Evolutionary conservation across 1,140 invertebrate genomes (phyloP), one percentile per base, ranked within the genome.

Genomic region (Tetraneura akinire): DNA sequence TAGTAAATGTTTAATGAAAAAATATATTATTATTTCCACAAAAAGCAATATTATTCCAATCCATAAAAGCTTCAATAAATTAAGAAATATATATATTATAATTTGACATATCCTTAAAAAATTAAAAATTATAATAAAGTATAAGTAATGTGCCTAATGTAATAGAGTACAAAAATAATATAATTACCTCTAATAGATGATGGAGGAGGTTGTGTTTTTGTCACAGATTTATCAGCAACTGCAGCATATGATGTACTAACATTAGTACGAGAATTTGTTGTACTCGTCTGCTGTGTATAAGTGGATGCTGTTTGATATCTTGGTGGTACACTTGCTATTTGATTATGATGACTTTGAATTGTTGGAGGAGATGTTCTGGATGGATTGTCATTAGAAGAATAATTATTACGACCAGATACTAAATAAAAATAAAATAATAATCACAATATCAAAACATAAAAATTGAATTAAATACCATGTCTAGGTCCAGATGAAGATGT

Each of bases 231-330:
- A 62, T 78, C 74, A 47, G 74, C 74, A 8, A 55, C 74, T 14
- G 74, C 74, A 62, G 74, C 74, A 78, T 78, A 78, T n/a, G 74
- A 78, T 29, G 74, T 78, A 60, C 74, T 78, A 29, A 60, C 10
- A 60, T 62, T 78, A 47, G 74, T 0, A 26, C 74, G 51, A 60
- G 74, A 60, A 78, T 62, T 78, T 29, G 74, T 47, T 45, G 74
- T 60, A 60, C 42, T 78, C 0, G 74, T 78, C 16, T 78, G 74
- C 26, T 78, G 74, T 6, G 55, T 62, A 26, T 78, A 62, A 60
- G 74, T 62, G 32, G 53, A 4, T 4, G 32, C 16, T 14, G 74
- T 62, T 60, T 78, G 74, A 78, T 78, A 78, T 26, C 74, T 55
- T 62, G 55, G 55, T 62, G 55, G n/a, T 11, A 29, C 55, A 62